Conservation (phyloP, 1,140 invertebrate genomes). For the Cyclargus thomasi region DNA sequence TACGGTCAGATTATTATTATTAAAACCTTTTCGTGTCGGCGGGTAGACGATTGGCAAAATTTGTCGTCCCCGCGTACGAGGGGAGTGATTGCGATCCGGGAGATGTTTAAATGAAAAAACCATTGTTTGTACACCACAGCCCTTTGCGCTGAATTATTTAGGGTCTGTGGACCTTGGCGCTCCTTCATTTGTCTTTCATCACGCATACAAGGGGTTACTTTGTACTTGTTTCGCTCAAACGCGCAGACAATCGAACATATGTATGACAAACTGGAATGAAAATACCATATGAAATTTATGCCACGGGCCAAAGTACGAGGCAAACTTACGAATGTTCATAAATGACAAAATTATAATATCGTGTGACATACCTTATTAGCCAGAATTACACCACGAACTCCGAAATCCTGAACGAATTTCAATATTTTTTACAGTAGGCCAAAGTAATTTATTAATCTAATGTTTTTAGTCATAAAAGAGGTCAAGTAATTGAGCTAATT, state of each 20-base stretch:
- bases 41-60: slow-evolving; percentile 51
- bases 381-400: too few species aligned
- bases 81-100: slow-evolving; percentile 25
- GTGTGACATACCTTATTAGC: too few species aligned
- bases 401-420: too few species aligned
- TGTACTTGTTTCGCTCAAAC: slow-evolving; percentile 5
- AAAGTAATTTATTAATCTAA: too few species aligned
- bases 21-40: slow-evolving; percentile 25
- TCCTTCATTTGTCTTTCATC: slow-evolving; percentile 32
- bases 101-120: slow-evolving; percentile 38
- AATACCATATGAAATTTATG: background rate
- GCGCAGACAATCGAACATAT: background rate
- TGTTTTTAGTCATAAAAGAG: too few species aligned
- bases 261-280: background rate
- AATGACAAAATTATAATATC: too few species aligned
- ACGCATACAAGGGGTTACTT: slow-evolving; percentile 18
- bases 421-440: too few species aligned
- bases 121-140: slow-evolving; percentile 37
- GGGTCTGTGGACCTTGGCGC: slow-evolving; percentile 19
- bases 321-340: too few species aligned
- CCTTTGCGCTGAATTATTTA: slow-evolving; percentile 27
- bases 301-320: too few species aligned
- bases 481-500: too few species aligned
- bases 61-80: slow-evolving; percentile 36
- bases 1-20: slow-evolving; percentile 9